A percentile compares a stretch with the other conserved stretches of the same genome.
Evolutionary conservation across 2,113 vertebrate genomes (phyloP).

Genomic region (Carassius gibelio): DNA sequence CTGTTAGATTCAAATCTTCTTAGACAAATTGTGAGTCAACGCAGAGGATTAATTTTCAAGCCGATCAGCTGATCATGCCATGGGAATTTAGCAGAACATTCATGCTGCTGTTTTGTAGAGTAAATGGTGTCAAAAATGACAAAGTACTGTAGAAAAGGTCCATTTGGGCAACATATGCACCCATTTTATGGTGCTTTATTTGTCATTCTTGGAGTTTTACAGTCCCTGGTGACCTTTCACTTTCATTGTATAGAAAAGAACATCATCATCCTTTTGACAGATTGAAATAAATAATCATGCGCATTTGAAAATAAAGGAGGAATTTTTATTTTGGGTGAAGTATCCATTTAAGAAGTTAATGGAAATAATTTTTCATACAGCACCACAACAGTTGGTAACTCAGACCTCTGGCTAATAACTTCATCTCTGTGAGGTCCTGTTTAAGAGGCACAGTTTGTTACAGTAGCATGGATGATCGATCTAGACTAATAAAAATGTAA

Average conservation of each 20-base stretch:
- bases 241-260: neutral
- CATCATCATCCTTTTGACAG: neutral
- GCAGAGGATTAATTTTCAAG: too few species aligned
- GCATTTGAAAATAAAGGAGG: neutral
- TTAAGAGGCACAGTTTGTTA: slow-evolving; percentile 36
- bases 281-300: neutral
- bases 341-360: slow-evolving; percentile 25
- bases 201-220: neutral
- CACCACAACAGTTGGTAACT: slow-evolving; percentile 30
- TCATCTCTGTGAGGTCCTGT: slow-evolving; percentile 22
- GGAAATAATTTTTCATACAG: slow-evolving; percentile 42
- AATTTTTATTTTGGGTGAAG: neutral
- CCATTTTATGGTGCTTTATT: neutral
- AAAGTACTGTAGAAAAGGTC: neutral
- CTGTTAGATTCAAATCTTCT: too few species aligned
- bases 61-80: too few species aligned
- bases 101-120: too few species aligned
- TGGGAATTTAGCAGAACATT: too few species aligned
- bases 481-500: slow-evolving; percentile 58
- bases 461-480: slow-evolving; percentile 43
- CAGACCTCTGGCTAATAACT: slow-evolving; percentile 40
- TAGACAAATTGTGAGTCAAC: too few species aligned
- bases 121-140: neutral
- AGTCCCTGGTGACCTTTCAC: neutral
- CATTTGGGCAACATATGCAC: neutral